Percentiles rank a stretch among this genome's conserved stretches.
phyloP scores from a whole-genome alignment of 92 coral and sea anemone species.

The Desmophyllum pertusum region DNA sequence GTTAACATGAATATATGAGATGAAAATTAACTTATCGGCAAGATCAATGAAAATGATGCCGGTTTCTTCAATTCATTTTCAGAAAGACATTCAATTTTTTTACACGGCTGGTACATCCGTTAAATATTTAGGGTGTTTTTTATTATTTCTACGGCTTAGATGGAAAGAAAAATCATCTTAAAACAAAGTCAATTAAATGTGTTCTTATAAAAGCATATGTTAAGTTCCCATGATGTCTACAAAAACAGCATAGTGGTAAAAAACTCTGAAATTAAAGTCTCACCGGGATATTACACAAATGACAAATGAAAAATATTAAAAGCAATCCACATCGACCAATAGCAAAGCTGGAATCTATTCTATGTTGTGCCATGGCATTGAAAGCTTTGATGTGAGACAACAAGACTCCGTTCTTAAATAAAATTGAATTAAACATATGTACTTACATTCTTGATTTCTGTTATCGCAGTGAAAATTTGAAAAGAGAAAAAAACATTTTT shows the following conservation, averaged over 20 bases:
- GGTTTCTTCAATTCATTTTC: neutral
- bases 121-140: neutral
- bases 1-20: too few relatives aligned
- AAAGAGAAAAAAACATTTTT: neutral
- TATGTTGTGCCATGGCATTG: neutral
- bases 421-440: neutral
- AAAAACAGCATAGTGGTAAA: neutral
- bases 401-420: neutral
- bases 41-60: neutral
- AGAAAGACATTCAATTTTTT: neutral
- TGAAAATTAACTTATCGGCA: neutral
- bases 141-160: neutral
- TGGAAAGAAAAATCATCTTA: neutral
- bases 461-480: neutral
- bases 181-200: neutral
- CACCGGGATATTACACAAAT: constrained; percentile 11
- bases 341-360: neutral
- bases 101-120: neutral
- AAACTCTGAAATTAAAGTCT: constrained; percentile 12
- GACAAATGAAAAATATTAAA: neutral
- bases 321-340: neutral
- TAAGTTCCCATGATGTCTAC: constrained; percentile 1
- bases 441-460: neutral
- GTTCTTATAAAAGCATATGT: neutral
- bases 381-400: neutral